phyloP scores from a whole-genome alignment of 2,113 vertebrate species.

The Ancistrus triradiatus region DNA sequence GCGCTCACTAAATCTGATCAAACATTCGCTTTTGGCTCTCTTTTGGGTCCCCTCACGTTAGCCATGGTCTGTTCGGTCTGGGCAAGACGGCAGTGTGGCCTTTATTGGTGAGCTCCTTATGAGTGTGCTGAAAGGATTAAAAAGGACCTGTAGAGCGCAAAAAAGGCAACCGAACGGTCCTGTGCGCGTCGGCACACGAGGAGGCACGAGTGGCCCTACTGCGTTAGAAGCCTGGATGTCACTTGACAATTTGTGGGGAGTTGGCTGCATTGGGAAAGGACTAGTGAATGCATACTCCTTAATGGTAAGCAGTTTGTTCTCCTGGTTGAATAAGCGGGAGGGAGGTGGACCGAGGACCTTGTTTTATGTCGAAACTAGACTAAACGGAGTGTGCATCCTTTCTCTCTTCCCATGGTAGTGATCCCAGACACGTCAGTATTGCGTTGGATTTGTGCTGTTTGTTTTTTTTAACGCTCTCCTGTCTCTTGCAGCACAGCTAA shows the following conservation, averaged over 20 bases:
- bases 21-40: slow-evolving; percentile 44
- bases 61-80: slow-evolving; percentile 88
- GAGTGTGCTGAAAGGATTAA: slow-evolving; percentile 73
- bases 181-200: slow-evolving; percentile 81
- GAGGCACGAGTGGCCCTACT: slow-evolving; percentile 97
- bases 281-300: slow-evolving; percentile 92
- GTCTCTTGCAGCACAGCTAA: slow-evolving; percentile 75
- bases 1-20: slow-evolving; percentile 57
- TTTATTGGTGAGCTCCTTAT: slow-evolving; percentile 86
- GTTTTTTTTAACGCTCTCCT: slow-evolving; percentile 62
- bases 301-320: slow-evolving; percentile 75
- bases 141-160: slow-evolving; percentile 76
- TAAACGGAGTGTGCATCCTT: slow-evolving; percentile 82
- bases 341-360: slow-evolving; percentile 63
- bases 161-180: slow-evolving; percentile 78
- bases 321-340: slow-evolving; percentile 68
- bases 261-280: slow-evolving; percentile 90
- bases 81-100: slow-evolving; percentile 99
- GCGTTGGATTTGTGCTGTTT: slow-evolving; percentile 52
- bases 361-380: slow-evolving; percentile 53
- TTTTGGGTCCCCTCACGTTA: slow-evolving; percentile 61
- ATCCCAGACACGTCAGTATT: slow-evolving; percentile 77
- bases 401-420: slow-evolving; percentile 82
- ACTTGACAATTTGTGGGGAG: slow-evolving; percentile 98
- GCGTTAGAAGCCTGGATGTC: slow-evolving; percentile 98